A percentile compares a stretch with the other conserved stretches of the same genome.
phyloP scores from a whole-genome alignment of 2,113 vertebrate species.

The Suncus etruscus region DNA sequence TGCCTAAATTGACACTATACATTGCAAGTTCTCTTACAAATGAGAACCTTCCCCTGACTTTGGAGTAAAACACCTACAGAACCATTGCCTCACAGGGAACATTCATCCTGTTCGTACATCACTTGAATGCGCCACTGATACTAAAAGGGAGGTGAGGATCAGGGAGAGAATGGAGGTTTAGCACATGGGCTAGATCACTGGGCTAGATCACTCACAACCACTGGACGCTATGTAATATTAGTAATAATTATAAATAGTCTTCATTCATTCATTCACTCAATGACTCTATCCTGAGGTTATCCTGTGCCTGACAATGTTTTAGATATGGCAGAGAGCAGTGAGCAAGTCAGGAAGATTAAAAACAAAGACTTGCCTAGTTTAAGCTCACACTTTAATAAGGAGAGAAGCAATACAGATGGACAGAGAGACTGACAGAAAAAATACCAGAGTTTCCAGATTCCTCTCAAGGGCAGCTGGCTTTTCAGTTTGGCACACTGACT shows the following conservation, averaged over 20 bases:
- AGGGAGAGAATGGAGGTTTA: neutral
- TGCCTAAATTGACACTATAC: neutral
- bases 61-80: neutral
- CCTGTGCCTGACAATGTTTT: neutral
- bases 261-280: neutral
- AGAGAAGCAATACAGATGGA: neutral
- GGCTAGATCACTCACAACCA: neutral
- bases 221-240: neutral
- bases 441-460: neutral
- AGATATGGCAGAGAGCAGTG: neutral
- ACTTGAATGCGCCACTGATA: neutral
- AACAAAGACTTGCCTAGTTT: accelerated
- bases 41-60: neutral
- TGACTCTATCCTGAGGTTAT: neutral
- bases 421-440: neutral
- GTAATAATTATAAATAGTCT: no score
- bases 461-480: no score
- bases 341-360: neutral
- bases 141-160: neutral
- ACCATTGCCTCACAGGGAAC: neutral
- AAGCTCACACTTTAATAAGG: neutral
- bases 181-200: neutral
- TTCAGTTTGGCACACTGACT: neutral
- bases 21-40: neutral
- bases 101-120: neutral